A percentile compares a stretch with the other conserved stretches of the same genome.
These are phyloP conservation scores for Dastarcus helophoroides DNA, from an alignment of 2,888 invertebrate species.

Conservation along the genomic window DNA sequence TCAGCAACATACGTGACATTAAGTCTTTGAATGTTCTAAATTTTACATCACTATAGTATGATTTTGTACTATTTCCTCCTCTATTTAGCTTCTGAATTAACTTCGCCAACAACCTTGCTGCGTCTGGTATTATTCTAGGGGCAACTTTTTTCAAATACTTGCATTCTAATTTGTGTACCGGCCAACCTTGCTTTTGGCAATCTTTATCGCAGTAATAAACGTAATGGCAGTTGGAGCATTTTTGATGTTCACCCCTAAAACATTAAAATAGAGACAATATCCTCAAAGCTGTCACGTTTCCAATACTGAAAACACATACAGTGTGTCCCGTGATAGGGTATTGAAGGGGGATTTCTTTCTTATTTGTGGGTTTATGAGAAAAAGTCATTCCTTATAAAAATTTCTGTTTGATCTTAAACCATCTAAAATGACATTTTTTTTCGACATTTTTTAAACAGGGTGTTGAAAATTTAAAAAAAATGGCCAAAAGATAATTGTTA, in stretches of 20 bases:
- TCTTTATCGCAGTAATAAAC: slow-evolving; percentile 69
- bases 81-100: slow-evolving; percentile 58
- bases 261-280: slow-evolving; percentile 1
- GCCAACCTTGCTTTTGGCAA: slow-evolving; percentile 78
- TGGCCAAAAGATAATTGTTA: no score
- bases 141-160: slow-evolving; percentile 56
- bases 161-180: slow-evolving; percentile 75
- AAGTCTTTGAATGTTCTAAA: slow-evolving; percentile 74
- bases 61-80: slow-evolving; percentile 54
- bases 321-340: no score
- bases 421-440: no score
- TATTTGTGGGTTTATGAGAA: no score
- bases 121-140: slow-evolving; percentile 68
- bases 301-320: no score
- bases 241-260: slow-evolving; percentile 57
- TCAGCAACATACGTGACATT: slow-evolving; percentile 88
- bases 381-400: no score
- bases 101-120: slow-evolving; percentile 66
- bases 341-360: no score
- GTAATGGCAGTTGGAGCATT: slow-evolving; percentile 75
- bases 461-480: no score
- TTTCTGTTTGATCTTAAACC: no score
- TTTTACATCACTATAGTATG: slow-evolving; percentile 56
- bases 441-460: no score
- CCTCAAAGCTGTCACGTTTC: no score